phyloP scores from a whole-genome alignment of 2,797 vertebrate genomes.

The Cottoperca gobio region DNA sequence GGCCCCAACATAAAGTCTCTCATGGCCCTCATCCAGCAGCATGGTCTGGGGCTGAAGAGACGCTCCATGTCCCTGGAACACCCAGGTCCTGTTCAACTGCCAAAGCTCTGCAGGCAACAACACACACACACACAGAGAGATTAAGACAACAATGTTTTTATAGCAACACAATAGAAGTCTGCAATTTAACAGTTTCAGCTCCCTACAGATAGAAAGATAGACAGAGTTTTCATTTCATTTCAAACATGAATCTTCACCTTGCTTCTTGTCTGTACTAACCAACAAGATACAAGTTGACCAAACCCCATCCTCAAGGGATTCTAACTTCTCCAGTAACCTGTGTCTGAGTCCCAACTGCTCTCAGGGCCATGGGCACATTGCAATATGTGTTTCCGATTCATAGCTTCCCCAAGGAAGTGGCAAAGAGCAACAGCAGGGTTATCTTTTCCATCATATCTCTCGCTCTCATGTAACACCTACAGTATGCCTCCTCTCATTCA shows the following conservation, averaged over 20 bases:
- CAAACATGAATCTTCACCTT: neutral
- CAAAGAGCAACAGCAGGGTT: constrained; percentile 46
- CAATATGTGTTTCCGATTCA: constrained; percentile 69
- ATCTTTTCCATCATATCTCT: constrained; percentile 59
- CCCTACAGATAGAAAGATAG: neutral
- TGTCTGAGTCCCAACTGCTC: constrained; percentile 24
- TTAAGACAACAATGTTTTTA: constrained; percentile 10
- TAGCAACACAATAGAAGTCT: neutral
- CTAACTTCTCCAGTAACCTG: constrained; percentile 21
- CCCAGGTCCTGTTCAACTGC: constrained; percentile 94
- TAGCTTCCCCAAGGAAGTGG: constrained; percentile 29
- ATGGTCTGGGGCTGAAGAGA: constrained; percentile 90
- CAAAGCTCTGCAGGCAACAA: constrained; percentile 88
- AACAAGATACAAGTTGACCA: constrained; percentile 37
- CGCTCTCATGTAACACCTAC: constrained; percentile 28
- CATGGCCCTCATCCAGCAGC: constrained; percentile 95
- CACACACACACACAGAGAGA: constrained; percentile 41
- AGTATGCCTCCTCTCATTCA: constrained; percentile 20
- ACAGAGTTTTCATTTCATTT: constrained; percentile 27
- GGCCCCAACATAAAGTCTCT: constrained; percentile 94
- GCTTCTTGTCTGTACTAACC: constrained; percentile 1
- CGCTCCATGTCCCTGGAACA: constrained; percentile 90
- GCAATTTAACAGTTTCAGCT: constrained; percentile 1
- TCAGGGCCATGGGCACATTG: constrained; percentile 39
- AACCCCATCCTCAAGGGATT: constrained; percentile 22